These are phyloP conservation scores for Gouania willdenowi DNA, from an alignment of 2,797 vertebrate genomes.

Conservation along the genomic window DNA sequence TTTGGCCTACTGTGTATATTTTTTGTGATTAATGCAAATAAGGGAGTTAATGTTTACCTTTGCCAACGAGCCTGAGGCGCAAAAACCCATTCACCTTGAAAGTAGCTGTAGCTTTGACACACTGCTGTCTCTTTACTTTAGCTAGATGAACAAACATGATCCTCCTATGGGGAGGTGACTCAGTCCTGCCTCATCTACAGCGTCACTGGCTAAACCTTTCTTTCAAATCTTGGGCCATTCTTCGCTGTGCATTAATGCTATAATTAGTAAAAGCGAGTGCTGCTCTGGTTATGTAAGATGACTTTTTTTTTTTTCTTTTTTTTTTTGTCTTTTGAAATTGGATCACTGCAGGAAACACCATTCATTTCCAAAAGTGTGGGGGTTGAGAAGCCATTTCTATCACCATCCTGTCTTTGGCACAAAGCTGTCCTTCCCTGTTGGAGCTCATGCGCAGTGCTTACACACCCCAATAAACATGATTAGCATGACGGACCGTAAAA, in stretches of 20 bases:
- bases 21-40: constrained; percentile 34
- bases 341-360: constrained; percentile 52
- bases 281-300: constrained; percentile 61
- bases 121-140: neutral
- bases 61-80: constrained; percentile 4
- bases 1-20: constrained; percentile 17
- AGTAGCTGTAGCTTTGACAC: constrained; percentile 1
- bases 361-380: constrained; percentile 45
- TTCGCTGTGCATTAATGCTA: constrained; percentile 37
- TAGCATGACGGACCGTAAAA: constrained; percentile 63
- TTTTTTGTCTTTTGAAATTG: constrained; percentile 68
- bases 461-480: constrained; percentile 60
- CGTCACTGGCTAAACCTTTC: constrained; percentile 12
- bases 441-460: constrained; percentile 36
- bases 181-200: neutral
- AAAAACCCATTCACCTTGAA: constrained; percentile 14
- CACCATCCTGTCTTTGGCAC: constrained; percentile 15
- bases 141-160: constrained; percentile 10
- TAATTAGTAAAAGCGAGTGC: constrained; percentile 58
- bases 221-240: constrained; percentile 46
- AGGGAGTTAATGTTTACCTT: constrained; percentile 22
- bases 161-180: constrained; percentile 3
- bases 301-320: too few species aligned
- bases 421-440: constrained; percentile 26
- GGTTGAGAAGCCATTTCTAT: constrained; percentile 21